Conservation (phyloP, 2,113 vertebrate species). For the Rhegmatorhina hoffmannsi region DNA sequence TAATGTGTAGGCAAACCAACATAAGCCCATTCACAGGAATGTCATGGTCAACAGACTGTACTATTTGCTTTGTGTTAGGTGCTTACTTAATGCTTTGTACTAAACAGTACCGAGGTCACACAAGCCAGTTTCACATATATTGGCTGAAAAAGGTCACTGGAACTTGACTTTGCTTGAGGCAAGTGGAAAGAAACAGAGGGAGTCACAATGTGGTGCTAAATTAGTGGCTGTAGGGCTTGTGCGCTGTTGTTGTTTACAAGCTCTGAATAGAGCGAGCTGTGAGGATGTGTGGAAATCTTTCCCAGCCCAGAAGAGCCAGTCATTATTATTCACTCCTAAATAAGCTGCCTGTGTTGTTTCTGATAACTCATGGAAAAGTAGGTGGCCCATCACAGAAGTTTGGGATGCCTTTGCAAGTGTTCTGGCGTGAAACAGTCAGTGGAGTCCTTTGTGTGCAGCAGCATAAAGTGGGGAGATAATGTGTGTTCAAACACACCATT, state of each 20-base stretch:
- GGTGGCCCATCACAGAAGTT: neutral
- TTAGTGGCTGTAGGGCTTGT: conserved; percentile 25
- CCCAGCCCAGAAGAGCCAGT: neutral
- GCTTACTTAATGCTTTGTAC: neutral
- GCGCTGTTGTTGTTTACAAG: conserved; percentile 18
- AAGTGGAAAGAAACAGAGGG: neutral
- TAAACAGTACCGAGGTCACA: neutral
- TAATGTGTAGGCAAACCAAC: neutral
- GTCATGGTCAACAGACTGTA: neutral
- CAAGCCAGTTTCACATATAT: neutral
- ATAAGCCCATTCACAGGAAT: neutral
- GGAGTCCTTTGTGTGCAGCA: neutral
- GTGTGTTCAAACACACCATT: conserved; percentile 19
- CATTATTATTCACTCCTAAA: neutral
- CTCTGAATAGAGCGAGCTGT: neutral
- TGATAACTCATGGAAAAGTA: conserved; percentile 18
- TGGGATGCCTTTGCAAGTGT: neutral
- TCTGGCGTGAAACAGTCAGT: neutral
- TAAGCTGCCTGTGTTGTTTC: neutral
- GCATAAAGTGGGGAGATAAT: neutral
- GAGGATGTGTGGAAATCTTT: conserved; percentile 4
- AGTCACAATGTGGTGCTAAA: conserved; percentile 19
- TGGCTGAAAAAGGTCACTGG: neutral
- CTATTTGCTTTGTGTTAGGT: neutral
- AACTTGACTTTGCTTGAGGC: conserved; percentile 34